Percentiles rank a stretch among this genome's conserved stretches.
These are phyloP conservation scores for Hypanus sabinus DNA, from an alignment of 2,113 vertebrate genomes.

Conservation along the genomic window DNA sequence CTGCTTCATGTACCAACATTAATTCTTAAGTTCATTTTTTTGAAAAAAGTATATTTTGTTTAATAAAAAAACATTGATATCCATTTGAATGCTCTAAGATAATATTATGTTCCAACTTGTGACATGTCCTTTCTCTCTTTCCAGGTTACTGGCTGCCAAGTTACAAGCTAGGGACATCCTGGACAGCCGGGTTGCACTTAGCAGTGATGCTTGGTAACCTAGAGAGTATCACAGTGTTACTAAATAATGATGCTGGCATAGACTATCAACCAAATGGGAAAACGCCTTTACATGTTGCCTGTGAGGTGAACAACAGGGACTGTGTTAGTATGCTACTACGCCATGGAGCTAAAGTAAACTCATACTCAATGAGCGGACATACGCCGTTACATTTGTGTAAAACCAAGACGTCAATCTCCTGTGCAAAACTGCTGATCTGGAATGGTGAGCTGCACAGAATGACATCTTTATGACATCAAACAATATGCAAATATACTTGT, in stretches of 20 bases:
- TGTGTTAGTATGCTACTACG: conserved; percentile 72
- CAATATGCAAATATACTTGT: not conserved
- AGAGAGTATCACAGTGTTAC: conserved; percentile 70
- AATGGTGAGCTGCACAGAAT: conserved; percentile 64
- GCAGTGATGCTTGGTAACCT: conserved; percentile 78
- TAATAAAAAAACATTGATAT: not conserved
- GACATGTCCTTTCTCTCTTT: conserved; percentile 38
- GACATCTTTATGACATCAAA: not conserved
- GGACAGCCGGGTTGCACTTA: conserved; percentile 85
- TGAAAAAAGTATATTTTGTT: too few species aligned
- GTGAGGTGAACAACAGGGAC: conserved; percentile 67
- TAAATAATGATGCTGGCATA: conserved; percentile 75
- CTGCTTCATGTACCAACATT: not conserved
- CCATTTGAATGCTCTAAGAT: not conserved
- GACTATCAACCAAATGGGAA: conserved; percentile 89
- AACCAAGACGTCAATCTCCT: conserved; percentile 66
- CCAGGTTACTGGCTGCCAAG: conserved; percentile 89
- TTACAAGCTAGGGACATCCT: conserved; percentile 85
- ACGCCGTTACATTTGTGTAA: conserved; percentile 79
- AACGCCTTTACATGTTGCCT: conserved; percentile 85
- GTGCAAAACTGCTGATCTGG: conserved; percentile 76
- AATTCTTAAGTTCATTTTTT: not conserved
- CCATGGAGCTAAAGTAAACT: conserved; percentile 72
- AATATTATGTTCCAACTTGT: not conserved
- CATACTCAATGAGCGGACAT: conserved; percentile 78